Evolutionary conservation across 1,140 invertebrate genomes (phyloP), one percentile per base, ranked within the genome.

Genomic region (Ceratosolen fusciceps): DNA sequence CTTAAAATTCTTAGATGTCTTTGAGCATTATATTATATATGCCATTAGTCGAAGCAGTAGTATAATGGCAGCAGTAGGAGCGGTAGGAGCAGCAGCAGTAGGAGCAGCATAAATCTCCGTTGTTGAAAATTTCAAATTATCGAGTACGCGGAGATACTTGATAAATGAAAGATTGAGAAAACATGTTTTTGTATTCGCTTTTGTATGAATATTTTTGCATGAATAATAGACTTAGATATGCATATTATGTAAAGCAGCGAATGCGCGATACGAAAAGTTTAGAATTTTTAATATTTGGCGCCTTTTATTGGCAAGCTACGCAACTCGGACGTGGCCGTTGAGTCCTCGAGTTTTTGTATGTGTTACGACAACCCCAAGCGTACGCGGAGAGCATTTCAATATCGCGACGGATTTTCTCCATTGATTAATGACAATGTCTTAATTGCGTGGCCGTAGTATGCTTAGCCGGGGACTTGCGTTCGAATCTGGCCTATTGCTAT

Each of bases 191-290:
- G 1, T 58, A 26, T 26, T 26, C 24, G 24, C 8, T 58, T 29
- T 10, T 43, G 7, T 58, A 7, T 10, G 54, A 58, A 26, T 58
- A 58, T 58, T 26, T 58, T 58, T 14, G 26, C 54, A 58, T 58
- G 26, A 58, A 9, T 58, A 58, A 58, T 26, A 26, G 24, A 58
- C 24, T 58, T 58, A 58, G n/a, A 58, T 58, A 58, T 58, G 54
- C 12, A 58, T 29, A 9, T 29, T 58, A 58, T 58, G 54, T 10
- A 58, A 58, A 58, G 26, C 26, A 10, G 3, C 19, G 19, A n/a
- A 9, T 26, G 1, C 10, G 24, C 10, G 24, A 8, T 9, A 4
- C 9, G 24, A 58, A 58, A 26, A 58, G 2, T 58, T 58, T 43
- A 7, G 54, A 29, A 24, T 58, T 26, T 58, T 8, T 26, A 58